Conservation (phyloP, 2,113 vertebrate genomes). For the Accipiter cooperii region DNA sequence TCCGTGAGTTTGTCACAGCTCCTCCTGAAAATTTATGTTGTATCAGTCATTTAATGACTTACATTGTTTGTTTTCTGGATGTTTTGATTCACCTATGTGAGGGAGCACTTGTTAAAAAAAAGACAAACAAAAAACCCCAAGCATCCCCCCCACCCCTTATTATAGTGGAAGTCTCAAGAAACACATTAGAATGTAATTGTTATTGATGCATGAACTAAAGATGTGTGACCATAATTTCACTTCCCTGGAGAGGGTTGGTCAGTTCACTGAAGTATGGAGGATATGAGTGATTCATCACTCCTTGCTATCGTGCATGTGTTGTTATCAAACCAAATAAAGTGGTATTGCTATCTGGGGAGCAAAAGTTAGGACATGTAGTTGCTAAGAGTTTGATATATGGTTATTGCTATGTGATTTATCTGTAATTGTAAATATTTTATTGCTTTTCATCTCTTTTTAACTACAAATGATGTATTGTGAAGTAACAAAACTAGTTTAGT, state of each 20-base stretch:
- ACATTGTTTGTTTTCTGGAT: neutral
- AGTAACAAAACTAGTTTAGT: neutral
- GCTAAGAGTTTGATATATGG: slow-evolving; percentile 71
- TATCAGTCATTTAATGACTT: neutral
- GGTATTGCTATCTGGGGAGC: slow-evolving; percentile 66
- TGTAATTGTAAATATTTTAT: slow-evolving; percentile 31
- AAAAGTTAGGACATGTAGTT: slow-evolving; percentile 63
- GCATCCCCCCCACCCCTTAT: neutral
- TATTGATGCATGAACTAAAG: slow-evolving; percentile 30
- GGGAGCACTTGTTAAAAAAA: neutral
- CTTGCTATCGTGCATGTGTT: neutral
- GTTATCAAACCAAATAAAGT: slow-evolving; percentile 77
- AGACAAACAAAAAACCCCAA: neutral
- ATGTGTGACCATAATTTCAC: slow-evolving; percentile 31
- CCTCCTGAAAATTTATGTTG: neutral
- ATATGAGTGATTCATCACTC: slow-evolving; percentile 52
- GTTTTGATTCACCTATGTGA: neutral
- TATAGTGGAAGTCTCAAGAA: neutral
- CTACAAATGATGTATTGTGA: neutral
- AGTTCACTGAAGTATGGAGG: slow-evolving; percentile 33
- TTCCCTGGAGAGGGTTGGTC: slow-evolving; percentile 25
- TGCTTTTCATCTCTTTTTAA: slow-evolving; percentile 9
- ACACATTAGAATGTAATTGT: slow-evolving; percentile 31
- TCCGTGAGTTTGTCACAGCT: neutral
- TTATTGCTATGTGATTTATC: slow-evolving; percentile 58